phyloP scores from a whole-genome alignment of 37 sponge, comb jelly and placozoan genomes.

The Aplysina aerophoba region DNA sequence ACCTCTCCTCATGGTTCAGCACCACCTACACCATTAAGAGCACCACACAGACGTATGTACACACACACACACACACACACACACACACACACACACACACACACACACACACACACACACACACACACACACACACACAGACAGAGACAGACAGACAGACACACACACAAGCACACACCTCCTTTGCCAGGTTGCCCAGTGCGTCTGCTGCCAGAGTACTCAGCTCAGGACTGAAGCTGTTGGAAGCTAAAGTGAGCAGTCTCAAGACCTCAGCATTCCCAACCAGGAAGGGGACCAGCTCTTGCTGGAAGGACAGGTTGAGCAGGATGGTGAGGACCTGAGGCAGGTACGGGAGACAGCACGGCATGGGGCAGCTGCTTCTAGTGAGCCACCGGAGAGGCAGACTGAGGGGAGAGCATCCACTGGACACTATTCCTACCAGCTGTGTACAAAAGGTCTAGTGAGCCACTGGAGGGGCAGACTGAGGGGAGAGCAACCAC shows the following conservation, averaged over 20 bases:
- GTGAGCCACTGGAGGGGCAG: no score
- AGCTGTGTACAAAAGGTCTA: no score
- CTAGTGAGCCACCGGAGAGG: no score
- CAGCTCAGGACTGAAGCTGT: constrained; percentile 10
- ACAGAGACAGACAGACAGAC: constrained; percentile 27
- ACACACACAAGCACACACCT: constrained; percentile 33
- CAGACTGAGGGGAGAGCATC: no score
- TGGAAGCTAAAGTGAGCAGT: not conserved
- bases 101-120: constrained; percentile 28
- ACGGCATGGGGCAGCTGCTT: no score
- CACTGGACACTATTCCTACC: no score
- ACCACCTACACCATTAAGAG: no score
- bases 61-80: constrained; percentile 26
- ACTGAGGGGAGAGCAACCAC: no score
- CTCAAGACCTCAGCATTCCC: not conserved
- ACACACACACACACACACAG: constrained; percentile 28
- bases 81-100: constrained; percentile 4
- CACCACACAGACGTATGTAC: not conserved
- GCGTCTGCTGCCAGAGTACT: constrained; percentile 15
- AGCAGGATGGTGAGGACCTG: constrained; percentile 18
- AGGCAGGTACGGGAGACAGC: no score
- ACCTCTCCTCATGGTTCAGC: no score
- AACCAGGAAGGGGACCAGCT: not conserved
- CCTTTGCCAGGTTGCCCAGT: constrained; percentile 18
- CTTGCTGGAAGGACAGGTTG: not conserved